Percentiles rank a stretch among this genome's conserved stretches.
phyloP scores from a whole-genome alignment of 1,140 invertebrate species.

The Hestina assimilis region DNA sequence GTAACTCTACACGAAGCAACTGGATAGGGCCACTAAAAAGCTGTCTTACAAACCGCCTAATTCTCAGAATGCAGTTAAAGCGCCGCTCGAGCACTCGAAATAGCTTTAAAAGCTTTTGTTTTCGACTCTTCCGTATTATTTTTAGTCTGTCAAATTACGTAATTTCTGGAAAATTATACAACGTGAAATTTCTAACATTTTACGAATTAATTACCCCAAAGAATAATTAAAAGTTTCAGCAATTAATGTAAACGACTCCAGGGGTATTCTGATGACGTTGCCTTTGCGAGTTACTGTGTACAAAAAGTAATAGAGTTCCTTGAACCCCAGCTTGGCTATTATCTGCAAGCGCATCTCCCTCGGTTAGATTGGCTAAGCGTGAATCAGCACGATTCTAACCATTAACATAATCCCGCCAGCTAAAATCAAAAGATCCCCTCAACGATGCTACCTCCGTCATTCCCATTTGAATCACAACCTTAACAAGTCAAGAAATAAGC shows the following conservation, averaged over 20 bases:
- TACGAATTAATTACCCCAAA: too few species aligned
- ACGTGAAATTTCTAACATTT: too few species aligned
- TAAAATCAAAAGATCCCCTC: constrained; percentile 30
- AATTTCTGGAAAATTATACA: neutral
- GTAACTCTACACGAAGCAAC: constrained; percentile 40
- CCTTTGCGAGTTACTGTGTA: neutral
- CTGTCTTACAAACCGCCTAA: constrained; percentile 40
- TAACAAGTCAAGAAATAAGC: constrained; percentile 21
- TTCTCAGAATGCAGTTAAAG: constrained; percentile 44
- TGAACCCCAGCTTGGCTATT: constrained; percentile 6
- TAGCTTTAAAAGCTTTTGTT: constrained; percentile 41
- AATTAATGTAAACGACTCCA: neutral
- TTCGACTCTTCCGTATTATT: constrained; percentile 13
- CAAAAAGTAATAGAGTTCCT: constrained; percentile 7
- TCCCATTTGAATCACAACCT: constrained; percentile 20
- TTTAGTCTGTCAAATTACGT: neutral
- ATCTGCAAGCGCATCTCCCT: constrained; percentile 26
- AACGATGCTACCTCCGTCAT: constrained; percentile 12
- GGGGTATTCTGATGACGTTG: constrained; percentile 1
- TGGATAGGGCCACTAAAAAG: constrained; percentile 45
- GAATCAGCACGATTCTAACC: constrained; percentile 39
- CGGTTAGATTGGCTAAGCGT: constrained; percentile 34
- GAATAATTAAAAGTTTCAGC: neutral
- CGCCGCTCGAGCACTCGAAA: constrained; percentile 24
- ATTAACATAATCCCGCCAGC: constrained; percentile 42